Percentiles rank a stretch among this genome's conserved stretches.
Evolutionary conservation across 2,888 invertebrate species (phyloP).

Genomic region (Brenthis hecate): DNA sequence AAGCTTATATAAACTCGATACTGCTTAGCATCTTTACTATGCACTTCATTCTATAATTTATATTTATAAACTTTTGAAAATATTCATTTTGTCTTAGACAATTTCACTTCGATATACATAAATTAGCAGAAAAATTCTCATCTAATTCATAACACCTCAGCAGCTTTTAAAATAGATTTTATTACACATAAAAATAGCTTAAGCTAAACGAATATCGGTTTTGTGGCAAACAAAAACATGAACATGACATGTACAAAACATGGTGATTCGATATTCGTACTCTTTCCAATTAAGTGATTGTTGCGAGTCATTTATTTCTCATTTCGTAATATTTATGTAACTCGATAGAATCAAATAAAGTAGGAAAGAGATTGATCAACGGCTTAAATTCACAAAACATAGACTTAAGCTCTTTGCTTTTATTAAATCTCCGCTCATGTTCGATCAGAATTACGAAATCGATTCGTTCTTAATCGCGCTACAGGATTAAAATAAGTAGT

Average conservation of each 20-base stretch:
- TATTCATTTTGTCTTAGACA: slow-evolving; percentile 8
- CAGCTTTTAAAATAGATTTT: too few relatives aligned
- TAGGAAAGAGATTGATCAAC: slow-evolving; percentile 58
- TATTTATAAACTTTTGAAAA: slow-evolving; percentile 1
- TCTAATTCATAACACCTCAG: too few relatives aligned
- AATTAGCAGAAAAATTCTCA: background rate
- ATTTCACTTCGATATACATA: slow-evolving; percentile 1
- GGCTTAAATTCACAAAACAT: slow-evolving; percentile 55
- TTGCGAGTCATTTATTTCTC: slow-evolving; percentile 18
- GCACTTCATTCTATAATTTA: slow-evolving; percentile 10
- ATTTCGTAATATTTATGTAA: slow-evolving; percentile 20
- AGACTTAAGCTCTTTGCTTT: slow-evolving; percentile 52
- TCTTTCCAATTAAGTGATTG: slow-evolving; percentile 49
- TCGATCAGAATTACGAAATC: slow-evolving; percentile 58
- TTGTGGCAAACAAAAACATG: background rate
- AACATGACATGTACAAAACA: slow-evolving; percentile 12
- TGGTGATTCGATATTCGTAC: slow-evolving; percentile 20
- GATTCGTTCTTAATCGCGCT: slow-evolving; percentile 64
- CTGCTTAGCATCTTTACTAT: slow-evolving; percentile 10
- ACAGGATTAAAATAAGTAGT: slow-evolving; percentile 54
- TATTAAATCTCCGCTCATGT: slow-evolving; percentile 59
- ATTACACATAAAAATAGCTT: too few relatives aligned
- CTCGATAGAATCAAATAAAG: slow-evolving; percentile 54
- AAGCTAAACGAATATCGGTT: background rate
- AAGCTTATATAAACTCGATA: slow-evolving; percentile 12